Evolutionary conservation across 2,113 vertebrate species (phyloP).

Genomic region (Cryptomyrus ogoouensis): DNA sequence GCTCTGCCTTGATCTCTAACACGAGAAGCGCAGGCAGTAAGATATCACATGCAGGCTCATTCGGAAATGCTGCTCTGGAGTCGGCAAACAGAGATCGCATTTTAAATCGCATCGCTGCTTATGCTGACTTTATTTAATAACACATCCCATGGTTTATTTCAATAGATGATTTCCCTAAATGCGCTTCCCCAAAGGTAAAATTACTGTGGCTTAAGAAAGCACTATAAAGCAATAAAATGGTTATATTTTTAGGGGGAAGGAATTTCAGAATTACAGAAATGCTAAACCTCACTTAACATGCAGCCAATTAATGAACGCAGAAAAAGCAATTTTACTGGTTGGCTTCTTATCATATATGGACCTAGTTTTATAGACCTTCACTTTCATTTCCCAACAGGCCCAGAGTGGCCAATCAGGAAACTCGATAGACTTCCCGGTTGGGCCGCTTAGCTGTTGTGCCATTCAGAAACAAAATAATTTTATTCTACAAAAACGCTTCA

Average conservation of each 20-base stretch:
- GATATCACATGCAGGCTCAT: neutral
- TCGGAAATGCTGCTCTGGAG: neutral
- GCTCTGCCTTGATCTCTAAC: neutral
- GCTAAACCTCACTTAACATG: neutral
- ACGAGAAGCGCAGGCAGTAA: neutral
- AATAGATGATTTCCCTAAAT: neutral
- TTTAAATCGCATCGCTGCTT: neutral
- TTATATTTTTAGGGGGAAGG: neutral
- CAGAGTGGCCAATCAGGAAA: neutral
- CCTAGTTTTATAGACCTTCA: neutral
- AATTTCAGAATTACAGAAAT: neutral
- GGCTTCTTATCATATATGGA: neutral
- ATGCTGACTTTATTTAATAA: neutral
- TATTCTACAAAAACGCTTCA: neutral
- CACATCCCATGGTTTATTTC: neutral
- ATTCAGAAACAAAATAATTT: neutral
- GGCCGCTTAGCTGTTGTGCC: neutral
- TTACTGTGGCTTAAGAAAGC: neutral
- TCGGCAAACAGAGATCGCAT: neutral
- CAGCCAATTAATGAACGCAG: neutral
- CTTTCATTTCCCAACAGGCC: neutral
- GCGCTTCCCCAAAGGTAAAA: neutral
- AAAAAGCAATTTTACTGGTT: neutral
- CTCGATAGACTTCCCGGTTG: neutral
- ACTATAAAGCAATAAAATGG: neutral